Base-by-base conservation (phyloP, 53 echinoderm and acorn worm species). In the Paracentrotus lividus region DNA sequence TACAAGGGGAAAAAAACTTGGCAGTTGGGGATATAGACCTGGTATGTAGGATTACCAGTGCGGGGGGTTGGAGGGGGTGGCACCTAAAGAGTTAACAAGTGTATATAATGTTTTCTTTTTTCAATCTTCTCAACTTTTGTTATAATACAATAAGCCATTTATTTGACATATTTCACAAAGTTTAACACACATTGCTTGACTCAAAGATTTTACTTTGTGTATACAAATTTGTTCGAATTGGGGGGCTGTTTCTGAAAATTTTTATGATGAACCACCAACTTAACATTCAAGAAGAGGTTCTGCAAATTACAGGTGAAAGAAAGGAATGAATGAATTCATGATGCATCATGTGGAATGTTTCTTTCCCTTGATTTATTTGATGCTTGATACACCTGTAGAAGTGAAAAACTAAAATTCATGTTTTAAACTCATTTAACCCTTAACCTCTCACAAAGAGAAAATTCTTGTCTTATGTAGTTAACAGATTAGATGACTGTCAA, bases 231-330 rank as follows among this genome's bases (percentile, higher is more conserved):
- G 42, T 66, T 88, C 61, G 38, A 16, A 0, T 56, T 90, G 64
- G 90, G n/a, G n/a, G 5, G 49, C 85, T 45, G n/a, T 85, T 85
- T 85, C 52, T 49, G 85, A 85, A 16, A n/a, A 85, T 85, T 77
- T 77, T 7, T 38, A 77, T 3, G 77, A 38, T 5, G 77, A 32
- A 77, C 33, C 5, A 16, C 27, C 34, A 29, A 34, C 77, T 7
- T 16, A 34, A 33, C 27, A 77, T 29, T 77, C 77, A 36, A 77
- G 34, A 38, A 29, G 77, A 77, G 77, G 77, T 77, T 34, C 38
- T 12, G 32, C 77, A n/a, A 77, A 42, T 8, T 77, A 42, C 77
- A 77, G 38, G 77, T 66, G n/a, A 4, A 66, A 66, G 67, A 66
- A 66, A 31, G n/a, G 67, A 31, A 66, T 66, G 67, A 66, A 38